Percentiles rank a stretch among this genome's conserved stretches.
Evolutionary conservation across 2,113 vertebrate genomes (phyloP).

Genomic region (Ursus arctos): DNA sequence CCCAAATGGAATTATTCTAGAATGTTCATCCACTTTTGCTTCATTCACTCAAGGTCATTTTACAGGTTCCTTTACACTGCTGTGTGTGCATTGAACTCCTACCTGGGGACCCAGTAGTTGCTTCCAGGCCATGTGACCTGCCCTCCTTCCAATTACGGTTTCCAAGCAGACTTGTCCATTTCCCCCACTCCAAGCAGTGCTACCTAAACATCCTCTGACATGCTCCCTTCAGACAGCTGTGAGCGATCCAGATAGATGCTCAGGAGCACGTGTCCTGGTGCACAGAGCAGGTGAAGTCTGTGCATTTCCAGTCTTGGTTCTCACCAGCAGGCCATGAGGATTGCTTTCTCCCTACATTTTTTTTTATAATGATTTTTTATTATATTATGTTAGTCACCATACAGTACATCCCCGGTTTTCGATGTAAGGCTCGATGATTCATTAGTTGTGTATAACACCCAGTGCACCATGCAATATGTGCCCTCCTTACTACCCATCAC

Average conservation of each 20-base stretch:
- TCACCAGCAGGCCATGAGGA: fast-evolving
- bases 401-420: no score
- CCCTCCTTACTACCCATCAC: no score
- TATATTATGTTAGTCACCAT: no score
- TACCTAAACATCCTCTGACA: no score
- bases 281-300: not conserved
- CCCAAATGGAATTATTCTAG: not conserved
- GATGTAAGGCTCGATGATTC: no score
- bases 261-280: not conserved
- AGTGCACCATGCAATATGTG: no score
- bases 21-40: not conserved
- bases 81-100: not conserved
- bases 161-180: not conserved
- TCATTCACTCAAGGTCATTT: not conserved
- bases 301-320: not conserved
- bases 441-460: no score
- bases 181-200: not conserved
- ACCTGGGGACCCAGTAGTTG: not conserved
- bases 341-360: not conserved
- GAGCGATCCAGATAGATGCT: not conserved
- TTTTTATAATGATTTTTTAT: no score
- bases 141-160: not conserved
- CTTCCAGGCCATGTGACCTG: not conserved
- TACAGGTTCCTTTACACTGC: not conserved
- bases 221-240: not conserved